Evolutionary conservation across 2,888 invertebrate species (phyloP), one percentile per base, ranked within the genome.

Genomic region (Serrognathus titanus): DNA sequence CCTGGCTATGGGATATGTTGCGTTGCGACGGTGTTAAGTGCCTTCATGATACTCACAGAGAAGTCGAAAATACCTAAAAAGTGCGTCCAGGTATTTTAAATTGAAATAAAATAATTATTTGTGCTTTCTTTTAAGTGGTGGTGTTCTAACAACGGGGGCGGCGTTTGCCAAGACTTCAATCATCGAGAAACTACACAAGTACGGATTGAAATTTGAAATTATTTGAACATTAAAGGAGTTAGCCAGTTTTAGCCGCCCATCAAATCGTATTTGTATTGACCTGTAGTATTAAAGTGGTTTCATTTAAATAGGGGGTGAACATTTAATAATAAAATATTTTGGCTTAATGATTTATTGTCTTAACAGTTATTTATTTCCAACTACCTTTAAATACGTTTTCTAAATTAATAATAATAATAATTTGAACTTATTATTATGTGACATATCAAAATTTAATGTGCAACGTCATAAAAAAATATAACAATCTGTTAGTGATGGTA

Each of bases 1-100:
- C 88, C 89, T 1, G 95, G 90, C 11, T 97, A 97, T 79, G 89
- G 91, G 2, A 83, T 88, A 6, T 95, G 94, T 0, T 88, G 89
- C 54, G 83, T 84, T 4, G 84, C 86, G 43, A 71, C 94, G 58
- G 79, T 95, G 4, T 80, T 87, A 57, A 80, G 89, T 46, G 97
- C 90, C 0, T 68, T 90, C 55, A 88, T 86, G 0, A 77, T 96
- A 48, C 79, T 96, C 8, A 83, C 83, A 20, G 93, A 97, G 72
- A 78, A 78, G 37, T 83, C 86, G 53, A 87, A 88, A 69, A 83
- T 97, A 81, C 94, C 95, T 0, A 74, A 79, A 48, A 78, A 75
- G 91, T 91, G 72, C 81, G 83, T 77, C 55, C 9, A 31, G 45
- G 9, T 13, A 43, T 36, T 41, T 46, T 16, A 16, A 45, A 24